A percentile compares a stretch with the other conserved stretches of the same genome.
phyloP scores from a whole-genome alignment of 2,888 invertebrate species.

The Galerucella calmariensis region DNA sequence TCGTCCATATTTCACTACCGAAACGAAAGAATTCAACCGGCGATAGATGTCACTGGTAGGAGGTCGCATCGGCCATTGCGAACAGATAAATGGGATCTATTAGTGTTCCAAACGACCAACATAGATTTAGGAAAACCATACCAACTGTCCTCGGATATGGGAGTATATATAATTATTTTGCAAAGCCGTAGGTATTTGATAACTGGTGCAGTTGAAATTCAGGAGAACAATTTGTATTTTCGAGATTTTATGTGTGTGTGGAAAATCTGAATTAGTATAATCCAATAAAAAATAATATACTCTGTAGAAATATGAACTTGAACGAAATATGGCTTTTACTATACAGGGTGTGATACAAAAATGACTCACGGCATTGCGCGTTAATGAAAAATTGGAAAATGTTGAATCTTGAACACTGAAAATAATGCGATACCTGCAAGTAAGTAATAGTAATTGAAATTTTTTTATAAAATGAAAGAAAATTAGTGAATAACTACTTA shows the following conservation, averaged over 20 bases:
- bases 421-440: no score
- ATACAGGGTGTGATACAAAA: no score
- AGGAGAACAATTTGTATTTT: not conserved
- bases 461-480: no score
- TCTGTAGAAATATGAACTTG: no score
- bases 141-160: slow-evolving; percentile 52
- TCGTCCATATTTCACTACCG: slow-evolving; percentile 35
- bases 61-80: slow-evolving; percentile 38
- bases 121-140: slow-evolving; percentile 53
- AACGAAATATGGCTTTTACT: no score
- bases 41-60: slow-evolving; percentile 39
- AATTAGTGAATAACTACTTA: no score
- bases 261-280: not conserved
- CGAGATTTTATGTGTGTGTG: not conserved
- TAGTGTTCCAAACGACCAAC: slow-evolving; percentile 52
- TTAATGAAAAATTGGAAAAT: no score
- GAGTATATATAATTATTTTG: slow-evolving; percentile 52
- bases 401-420: no score
- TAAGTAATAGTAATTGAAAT: no score
- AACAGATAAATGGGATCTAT: slow-evolving; percentile 49
- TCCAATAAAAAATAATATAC: not conserved
- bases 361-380: no score
- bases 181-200: slow-evolving; percentile 41
- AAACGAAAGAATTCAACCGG: slow-evolving; percentile 35
- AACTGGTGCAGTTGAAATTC: slow-evolving; percentile 36